Conservation (phyloP, 1,140 invertebrate species). For the Nebria ingens region DNA sequence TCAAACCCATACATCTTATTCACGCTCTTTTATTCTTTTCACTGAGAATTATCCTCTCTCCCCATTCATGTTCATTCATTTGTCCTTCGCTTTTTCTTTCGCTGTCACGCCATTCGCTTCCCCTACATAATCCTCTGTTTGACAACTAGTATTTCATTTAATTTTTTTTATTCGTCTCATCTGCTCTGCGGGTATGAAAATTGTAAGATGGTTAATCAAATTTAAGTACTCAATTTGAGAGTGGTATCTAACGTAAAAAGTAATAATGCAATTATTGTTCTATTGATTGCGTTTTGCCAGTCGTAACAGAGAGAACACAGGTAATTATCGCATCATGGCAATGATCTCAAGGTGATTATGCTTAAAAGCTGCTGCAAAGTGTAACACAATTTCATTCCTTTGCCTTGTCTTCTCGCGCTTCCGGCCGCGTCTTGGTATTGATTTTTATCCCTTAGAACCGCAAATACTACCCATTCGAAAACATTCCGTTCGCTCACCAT, state of each 20-base stretch:
- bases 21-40: slow-evolving; percentile 8
- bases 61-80: not conserved
- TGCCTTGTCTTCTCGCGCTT: slow-evolving; percentile 18
- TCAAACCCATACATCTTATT: slow-evolving; percentile 5
- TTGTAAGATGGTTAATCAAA: not conserved
- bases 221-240: not conserved
- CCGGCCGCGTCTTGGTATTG: slow-evolving; percentile 23
- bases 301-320: not conserved
- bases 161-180: not conserved
- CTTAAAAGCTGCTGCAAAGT: slow-evolving; percentile 14
- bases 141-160: not conserved
- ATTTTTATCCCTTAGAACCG: slow-evolving; percentile 25
- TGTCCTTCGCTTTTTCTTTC: not conserved
- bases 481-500: slow-evolving; percentile 15
- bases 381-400: slow-evolving; percentile 22
- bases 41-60: slow-evolving; percentile 1
- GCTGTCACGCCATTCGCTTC: not conserved
- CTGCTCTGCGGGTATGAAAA: not conserved
- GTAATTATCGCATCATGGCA: not conserved
- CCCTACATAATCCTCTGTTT: not conserved
- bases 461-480: slow-evolving; percentile 20
- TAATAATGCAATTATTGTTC: too few species aligned
- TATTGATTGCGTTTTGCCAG: too few species aligned
- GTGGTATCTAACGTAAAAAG: too few species aligned
- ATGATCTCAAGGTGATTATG: slow-evolving; percentile 1